Conservation (phyloP, 2,797 vertebrate genomes). For the Sebastes kiyomatsui region DNA sequence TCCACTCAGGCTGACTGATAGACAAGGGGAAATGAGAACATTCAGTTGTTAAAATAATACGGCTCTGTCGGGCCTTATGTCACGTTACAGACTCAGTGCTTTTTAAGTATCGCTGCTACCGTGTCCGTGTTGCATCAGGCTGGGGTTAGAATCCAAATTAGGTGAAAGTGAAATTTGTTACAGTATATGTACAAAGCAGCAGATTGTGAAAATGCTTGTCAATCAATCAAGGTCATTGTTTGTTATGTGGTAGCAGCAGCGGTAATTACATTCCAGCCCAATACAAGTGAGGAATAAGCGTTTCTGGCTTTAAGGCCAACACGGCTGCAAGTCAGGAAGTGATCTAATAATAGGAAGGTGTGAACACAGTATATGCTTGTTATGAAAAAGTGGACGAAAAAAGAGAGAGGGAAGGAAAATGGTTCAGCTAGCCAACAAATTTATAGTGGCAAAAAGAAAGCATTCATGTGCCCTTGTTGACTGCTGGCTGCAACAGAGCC, state of each 20-base stretch:
- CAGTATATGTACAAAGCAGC: conserved; percentile 6
- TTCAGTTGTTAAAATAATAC: conserved; percentile 58
- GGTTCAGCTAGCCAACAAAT: conserved; percentile 17
- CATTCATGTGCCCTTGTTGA: conserved; percentile 49
- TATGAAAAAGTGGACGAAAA: conserved; percentile 10
- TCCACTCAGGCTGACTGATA: conserved; percentile 65
- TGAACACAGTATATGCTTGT: conserved; percentile 30
- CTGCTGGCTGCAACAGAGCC: conserved; percentile 43
- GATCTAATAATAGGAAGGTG: conserved; percentile 60
- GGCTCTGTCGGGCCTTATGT: conserved; percentile 30
- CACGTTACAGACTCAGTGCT: conserved; percentile 19
- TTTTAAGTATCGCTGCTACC: background rate
- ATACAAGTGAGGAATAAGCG: conserved; percentile 21
- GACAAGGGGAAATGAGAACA: conserved; percentile 65
- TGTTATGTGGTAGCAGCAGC: conserved; percentile 2
- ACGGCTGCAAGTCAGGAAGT: conserved; percentile 35
- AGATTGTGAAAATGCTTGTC: conserved; percentile 42
- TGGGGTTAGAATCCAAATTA: conserved; percentile 3
- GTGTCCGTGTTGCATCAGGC: conserved; percentile 3
- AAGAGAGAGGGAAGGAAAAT: conserved; percentile 18
- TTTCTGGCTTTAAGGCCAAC: conserved; percentile 45
- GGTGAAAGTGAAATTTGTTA: background rate
- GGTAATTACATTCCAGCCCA: conserved; percentile 35
- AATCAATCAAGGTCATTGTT: conserved; percentile 35
- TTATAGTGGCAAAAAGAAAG: conserved; percentile 40